Conservation (phyloP, 2,113 vertebrate genomes). For the Mesembrinibis cayennensis region DNA sequence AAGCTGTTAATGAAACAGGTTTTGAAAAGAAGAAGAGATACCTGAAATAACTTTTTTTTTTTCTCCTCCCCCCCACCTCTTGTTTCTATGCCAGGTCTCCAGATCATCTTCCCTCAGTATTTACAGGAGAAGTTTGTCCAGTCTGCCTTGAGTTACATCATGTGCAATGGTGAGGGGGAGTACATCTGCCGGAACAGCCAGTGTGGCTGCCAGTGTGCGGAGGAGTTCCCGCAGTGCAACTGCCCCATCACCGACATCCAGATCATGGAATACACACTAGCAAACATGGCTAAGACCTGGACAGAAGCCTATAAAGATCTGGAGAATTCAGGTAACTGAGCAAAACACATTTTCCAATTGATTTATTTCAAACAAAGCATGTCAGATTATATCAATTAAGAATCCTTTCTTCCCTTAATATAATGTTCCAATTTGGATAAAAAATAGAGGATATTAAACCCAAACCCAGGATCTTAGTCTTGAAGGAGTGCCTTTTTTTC, state of each 20-base stretch:
- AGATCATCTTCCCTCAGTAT: constrained; percentile 98
- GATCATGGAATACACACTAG: constrained; percentile 94
- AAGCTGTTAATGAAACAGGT: constrained; percentile 47
- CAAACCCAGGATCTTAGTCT: background rate
- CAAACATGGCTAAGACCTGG: constrained; percentile 93
- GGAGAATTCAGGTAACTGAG: constrained; percentile 91
- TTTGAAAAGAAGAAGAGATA: background rate
- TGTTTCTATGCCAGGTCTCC: constrained; percentile 82
- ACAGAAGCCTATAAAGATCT: constrained; percentile 94
- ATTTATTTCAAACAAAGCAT: background rate
- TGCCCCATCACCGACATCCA: constrained; percentile 98
- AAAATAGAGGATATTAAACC: background rate
- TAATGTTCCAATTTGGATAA: background rate
- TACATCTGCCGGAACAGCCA: constrained; percentile 93
- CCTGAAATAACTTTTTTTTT: background rate
- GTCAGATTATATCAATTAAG: background rate
- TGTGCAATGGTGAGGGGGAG: constrained; percentile 98
- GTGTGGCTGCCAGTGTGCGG: constrained; percentile 90
- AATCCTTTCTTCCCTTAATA: background rate
- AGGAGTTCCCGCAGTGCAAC: constrained; percentile 98
- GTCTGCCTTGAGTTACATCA: constrained; percentile 98
- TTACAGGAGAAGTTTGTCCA: constrained; percentile 99
- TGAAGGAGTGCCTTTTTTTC: background rate
- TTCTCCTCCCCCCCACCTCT: background rate
- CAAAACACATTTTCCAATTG: background rate